Base-by-base conservation (phyloP, 2,888 invertebrate species). In the Spilosoma lubricipeda region DNA sequence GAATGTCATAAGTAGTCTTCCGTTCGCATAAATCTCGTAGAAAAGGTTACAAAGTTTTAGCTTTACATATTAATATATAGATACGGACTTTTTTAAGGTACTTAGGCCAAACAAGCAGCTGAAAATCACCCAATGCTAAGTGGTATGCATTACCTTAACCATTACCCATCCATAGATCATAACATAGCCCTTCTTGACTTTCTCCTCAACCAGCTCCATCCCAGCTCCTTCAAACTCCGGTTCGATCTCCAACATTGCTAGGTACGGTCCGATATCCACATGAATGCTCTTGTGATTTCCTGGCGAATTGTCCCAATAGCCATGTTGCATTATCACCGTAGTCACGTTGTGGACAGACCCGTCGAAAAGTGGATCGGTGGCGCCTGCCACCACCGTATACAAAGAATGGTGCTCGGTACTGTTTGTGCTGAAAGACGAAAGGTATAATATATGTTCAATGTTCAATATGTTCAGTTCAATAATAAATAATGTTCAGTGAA, bases 101-200 rank as follows among this genome's bases (percentile, higher is more conserved):
- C n/a, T n/a, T n/a, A n/a, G n/a, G n/a, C n/a, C n/a, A n/a, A n/a
- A n/a, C n/a, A n/a, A n/a, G n/a, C n/a, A n/a, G n/a, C n/a, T n/a
- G 36, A 36, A 39, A 39, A 39, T 9, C 39, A 39, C 1, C 39
- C 9, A 11, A 11, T 11, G 11, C 11, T 5, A 11, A 39, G 11
- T 7, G 39, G 11, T 11, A 39, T 39, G 39, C 45, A 56, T 67
- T 73, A 91, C 91, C 86, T 88, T 87, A 8, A 76, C 75, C 71
- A 88, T 72, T 20, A 78, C 70, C 91, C 91, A 91, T 3, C 90
- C 90, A 73, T 88, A 90, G 3, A 88, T 84, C 71, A 78, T 81
- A 0, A 87, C 86, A 5, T 82, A 73, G 0, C 81, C 81, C 36
- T 70, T 76, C 15, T 30, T 73, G 0, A 81, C 76, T n/a, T 65